These are phyloP conservation scores for Sebastes paucispinis DNA, from an alignment of 2,797 vertebrate genomes.

Conservation along the genomic window DNA sequence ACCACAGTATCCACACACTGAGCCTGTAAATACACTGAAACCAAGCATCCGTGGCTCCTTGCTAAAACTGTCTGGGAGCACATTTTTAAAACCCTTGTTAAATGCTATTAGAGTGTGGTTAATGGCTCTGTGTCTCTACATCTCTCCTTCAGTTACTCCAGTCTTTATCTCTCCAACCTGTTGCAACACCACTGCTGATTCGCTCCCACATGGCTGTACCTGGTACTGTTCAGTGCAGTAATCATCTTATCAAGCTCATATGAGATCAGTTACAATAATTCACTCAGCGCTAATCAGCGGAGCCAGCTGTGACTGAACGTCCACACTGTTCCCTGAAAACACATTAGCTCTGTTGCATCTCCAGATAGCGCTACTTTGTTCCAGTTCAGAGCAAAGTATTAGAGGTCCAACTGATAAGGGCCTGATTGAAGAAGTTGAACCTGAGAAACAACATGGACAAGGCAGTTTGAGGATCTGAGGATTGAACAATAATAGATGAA, in stretches of 20 bases:
- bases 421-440: neutral
- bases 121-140: conserved; percentile 8
- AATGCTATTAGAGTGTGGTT: conserved; percentile 42
- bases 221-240: conserved; percentile 11
- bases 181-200: conserved; percentile 29
- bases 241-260: conserved; percentile 48
- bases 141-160: conserved; percentile 15
- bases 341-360: neutral
- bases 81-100: conserved; percentile 57
- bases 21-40: conserved; percentile 55
- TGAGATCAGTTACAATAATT: conserved; percentile 61
- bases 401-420: neutral
- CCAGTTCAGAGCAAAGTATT: neutral
- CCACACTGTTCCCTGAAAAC: neutral
- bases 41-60: conserved; percentile 45
- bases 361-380: conserved; percentile 24
- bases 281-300: conserved; percentile 47
- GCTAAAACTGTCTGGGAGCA: conserved; percentile 42
- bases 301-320: conserved; percentile 44
- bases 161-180: conserved; percentile 14
- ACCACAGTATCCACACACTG: conserved; percentile 32
- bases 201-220: conserved; percentile 28
- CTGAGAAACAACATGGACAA: neutral
- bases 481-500: conserved; percentile 1
- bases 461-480: neutral